Conservation (phyloP, 2,888 invertebrate species). For the Nycteola revayana region DNA sequence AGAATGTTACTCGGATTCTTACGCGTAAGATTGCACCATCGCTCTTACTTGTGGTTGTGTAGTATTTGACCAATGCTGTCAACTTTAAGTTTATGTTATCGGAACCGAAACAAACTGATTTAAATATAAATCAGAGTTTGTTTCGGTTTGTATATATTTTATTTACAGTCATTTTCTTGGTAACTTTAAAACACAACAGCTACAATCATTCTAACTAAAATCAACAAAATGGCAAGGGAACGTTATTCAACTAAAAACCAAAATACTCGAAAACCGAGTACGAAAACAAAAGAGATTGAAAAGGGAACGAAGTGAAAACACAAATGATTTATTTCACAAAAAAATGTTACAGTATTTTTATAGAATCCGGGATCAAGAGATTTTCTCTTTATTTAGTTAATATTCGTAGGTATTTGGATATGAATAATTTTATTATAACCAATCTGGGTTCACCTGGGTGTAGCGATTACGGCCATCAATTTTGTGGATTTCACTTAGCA, state of each 20-base stretch:
- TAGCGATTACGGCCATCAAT: slow-evolving; percentile 28
- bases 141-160: no score
- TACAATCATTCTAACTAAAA: no score
- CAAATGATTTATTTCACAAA: slow-evolving; percentile 41
- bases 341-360: slow-evolving; percentile 18
- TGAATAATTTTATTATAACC: slow-evolving; percentile 30
- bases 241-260: slow-evolving; percentile 36
- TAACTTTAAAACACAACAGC: no score
- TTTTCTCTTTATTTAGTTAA: slow-evolving; percentile 30
- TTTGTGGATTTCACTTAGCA: slow-evolving; percentile 24
- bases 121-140: no score
- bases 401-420: slow-evolving; percentile 37
- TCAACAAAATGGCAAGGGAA: slow-evolving; percentile 25
- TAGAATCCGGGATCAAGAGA: slow-evolving; percentile 20
- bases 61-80: no score
- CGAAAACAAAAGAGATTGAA: slow-evolving; percentile 23
- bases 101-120: no score
- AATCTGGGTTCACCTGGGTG: slow-evolving; percentile 19
- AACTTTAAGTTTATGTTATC: no score
- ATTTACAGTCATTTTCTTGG: no score
- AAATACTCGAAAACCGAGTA: slow-evolving; percentile 28
- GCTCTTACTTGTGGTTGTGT: no score
- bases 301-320: slow-evolving; percentile 31
- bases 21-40: no score
- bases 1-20: no score